A percentile compares a stretch with the other conserved stretches of the same genome.
These are phyloP conservation scores for Anarrhichthys ocellatus DNA, from an alignment of 2,113 vertebrate species.

Conservation along the genomic window DNA sequence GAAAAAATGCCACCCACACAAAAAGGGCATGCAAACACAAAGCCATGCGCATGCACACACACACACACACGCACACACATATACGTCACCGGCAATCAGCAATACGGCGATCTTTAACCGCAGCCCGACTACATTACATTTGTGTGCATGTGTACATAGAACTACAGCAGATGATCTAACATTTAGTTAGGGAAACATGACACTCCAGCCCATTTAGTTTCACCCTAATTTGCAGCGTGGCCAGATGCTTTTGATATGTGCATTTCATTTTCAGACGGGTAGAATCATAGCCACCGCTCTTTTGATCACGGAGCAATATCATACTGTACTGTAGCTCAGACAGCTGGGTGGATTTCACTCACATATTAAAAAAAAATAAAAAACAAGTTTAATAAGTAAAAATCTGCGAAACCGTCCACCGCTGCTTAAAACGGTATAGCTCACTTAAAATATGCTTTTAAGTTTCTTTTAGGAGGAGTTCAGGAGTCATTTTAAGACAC, in stretches of 20 bases:
- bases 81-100: slow-evolving; percentile 71
- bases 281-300: slow-evolving; percentile 63
- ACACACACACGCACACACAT: not conserved
- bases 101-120: slow-evolving; percentile 57
- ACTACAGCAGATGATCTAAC: slow-evolving; percentile 69
- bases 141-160: slow-evolving; percentile 43
- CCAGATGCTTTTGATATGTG: slow-evolving; percentile 78
- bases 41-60: slow-evolving; percentile 3
- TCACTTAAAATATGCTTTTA: not conserved
- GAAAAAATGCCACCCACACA: slow-evolving; percentile 41
- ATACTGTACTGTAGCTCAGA: slow-evolving; percentile 39
- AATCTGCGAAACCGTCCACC: slow-evolving; percentile 40
- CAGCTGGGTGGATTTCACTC: slow-evolving; percentile 55
- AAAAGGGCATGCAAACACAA: slow-evolving; percentile 54
- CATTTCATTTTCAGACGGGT: slow-evolving; percentile 68
- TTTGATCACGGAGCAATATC: slow-evolving; percentile 75
- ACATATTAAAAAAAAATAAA: slow-evolving; percentile 31
- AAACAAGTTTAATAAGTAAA: slow-evolving; percentile 25
- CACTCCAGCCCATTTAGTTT: slow-evolving; percentile 60
- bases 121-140: slow-evolving; percentile 66
- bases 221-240: slow-evolving; percentile 48
- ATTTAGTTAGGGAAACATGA: slow-evolving; percentile 72
- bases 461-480: not conserved
- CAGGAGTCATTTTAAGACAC: slow-evolving; percentile 19
- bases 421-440: slow-evolving; percentile 12